Evolutionary conservation across 2,113 vertebrate genomes (phyloP).

Genomic region (Microcebus jonahi): DNA sequence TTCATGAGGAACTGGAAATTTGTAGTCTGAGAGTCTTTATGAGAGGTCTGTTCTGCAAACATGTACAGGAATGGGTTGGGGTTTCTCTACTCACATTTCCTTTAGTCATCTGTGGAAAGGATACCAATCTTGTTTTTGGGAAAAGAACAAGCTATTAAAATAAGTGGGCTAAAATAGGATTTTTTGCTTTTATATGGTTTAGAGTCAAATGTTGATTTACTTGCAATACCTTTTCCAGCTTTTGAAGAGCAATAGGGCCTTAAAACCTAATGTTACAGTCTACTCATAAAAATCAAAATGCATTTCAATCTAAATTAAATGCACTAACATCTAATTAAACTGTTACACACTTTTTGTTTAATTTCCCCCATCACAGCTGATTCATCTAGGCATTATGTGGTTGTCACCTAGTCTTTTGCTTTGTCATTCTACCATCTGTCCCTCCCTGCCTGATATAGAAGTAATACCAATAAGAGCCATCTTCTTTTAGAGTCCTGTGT

Average conservation of each 20-base stretch:
- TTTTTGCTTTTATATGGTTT: conserved; percentile 47
- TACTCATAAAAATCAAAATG: conserved; percentile 4
- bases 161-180: background rate
- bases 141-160: conserved; percentile 28
- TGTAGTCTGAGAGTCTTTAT: background rate
- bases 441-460: background rate
- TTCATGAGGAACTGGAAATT: background rate
- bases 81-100: background rate
- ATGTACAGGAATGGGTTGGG: too few species aligned
- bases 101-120: background rate
- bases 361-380: background rate
- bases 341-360: conserved; percentile 15
- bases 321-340: conserved; percentile 33
- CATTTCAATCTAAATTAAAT: conserved; percentile 31
- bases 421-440: background rate
- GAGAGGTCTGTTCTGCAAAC: background rate
- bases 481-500: background rate
- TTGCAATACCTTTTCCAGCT: background rate
- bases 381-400: background rate
- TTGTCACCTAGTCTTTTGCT: background rate
- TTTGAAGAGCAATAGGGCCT: background rate
- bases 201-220: conserved; percentile 38
- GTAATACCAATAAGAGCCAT: background rate
- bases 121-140: conserved; percentile 10
- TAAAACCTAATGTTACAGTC: background rate